Conservation (phyloP, 2,113 vertebrate genomes). For the Dipodomys merriami region DNA sequence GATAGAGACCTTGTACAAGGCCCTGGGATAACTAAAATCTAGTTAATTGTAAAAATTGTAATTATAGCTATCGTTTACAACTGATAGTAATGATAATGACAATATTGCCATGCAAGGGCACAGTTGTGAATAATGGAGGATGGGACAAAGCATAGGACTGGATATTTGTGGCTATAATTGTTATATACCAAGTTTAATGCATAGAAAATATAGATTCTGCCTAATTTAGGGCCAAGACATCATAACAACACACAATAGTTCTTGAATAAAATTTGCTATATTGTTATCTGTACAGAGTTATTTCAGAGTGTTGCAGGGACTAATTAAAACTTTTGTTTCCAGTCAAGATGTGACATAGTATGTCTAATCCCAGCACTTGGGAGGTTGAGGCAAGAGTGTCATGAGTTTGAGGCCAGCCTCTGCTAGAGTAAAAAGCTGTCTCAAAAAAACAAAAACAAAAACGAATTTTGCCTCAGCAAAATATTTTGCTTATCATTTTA, state of each 20-base stretch:
- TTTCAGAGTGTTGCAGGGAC: background rate
- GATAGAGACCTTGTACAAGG: background rate
- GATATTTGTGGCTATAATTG: background rate
- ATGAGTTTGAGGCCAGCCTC: background rate
- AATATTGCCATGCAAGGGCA: background rate
- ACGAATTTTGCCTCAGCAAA: background rate
- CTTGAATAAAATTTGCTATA: conserved; percentile 17
- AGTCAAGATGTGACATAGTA: too few relatives aligned
- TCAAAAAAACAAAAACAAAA: background rate
- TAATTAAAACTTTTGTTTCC: conserved; percentile 20
- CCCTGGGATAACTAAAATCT: background rate
- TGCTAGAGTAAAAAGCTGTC: background rate
- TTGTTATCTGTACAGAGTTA: background rate
- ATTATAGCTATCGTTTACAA: background rate
- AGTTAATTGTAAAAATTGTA: conserved; percentile 57
- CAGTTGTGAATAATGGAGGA: background rate
- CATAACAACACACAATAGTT: background rate
- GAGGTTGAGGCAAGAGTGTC: background rate
- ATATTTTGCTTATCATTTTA: background rate
- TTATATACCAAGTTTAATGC: background rate
- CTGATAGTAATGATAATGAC: background rate
- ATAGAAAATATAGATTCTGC: background rate
- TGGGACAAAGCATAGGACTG: background rate
- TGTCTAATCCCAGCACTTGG: background rate
- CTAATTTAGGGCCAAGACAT: background rate